These are phyloP conservation scores for Eupithecia dodoneata DNA, from an alignment of 2,888 invertebrate genomes.

Conservation along the genomic window DNA sequence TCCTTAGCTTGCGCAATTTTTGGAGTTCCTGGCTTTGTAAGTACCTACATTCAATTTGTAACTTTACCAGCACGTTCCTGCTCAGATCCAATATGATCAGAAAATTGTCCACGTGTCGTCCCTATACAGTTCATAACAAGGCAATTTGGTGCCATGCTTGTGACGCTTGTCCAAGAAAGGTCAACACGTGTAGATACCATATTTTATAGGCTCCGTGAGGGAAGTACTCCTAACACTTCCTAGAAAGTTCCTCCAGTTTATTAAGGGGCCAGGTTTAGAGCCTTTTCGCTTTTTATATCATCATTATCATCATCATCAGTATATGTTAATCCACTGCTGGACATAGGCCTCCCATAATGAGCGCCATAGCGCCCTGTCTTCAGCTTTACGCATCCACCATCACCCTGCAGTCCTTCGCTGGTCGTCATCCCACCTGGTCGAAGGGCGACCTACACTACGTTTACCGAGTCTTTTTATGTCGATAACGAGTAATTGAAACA, in stretches of 20 bases:
- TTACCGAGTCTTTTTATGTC: background rate
- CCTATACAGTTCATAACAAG: conserved; percentile 5
- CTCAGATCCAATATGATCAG: background rate
- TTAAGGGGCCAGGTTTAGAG: background rate
- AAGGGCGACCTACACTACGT: too few species aligned
- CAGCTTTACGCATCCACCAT: too few species aligned
- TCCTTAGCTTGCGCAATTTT: background rate
- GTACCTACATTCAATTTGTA: background rate
- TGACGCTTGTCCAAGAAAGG: background rate
- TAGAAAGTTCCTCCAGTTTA: background rate
- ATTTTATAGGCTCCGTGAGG: background rate
- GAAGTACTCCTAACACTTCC: background rate
- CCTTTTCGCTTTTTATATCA: background rate
- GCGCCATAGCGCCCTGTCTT: too few species aligned
- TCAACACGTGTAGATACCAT: background rate
- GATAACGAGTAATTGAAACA: background rate
- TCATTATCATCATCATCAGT: too few species aligned
- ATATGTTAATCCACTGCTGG: too few species aligned
- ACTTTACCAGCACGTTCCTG: background rate
- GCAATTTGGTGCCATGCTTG: background rate
- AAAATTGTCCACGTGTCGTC: background rate
- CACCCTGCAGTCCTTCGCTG: too few species aligned
- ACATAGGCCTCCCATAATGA: too few species aligned
- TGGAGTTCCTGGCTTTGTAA: background rate
- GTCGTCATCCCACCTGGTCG: too few species aligned